These are phyloP conservation scores for Bombus terrestris DNA, from an alignment of 1,140 invertebrate species.

Conservation along the genomic window DNA sequence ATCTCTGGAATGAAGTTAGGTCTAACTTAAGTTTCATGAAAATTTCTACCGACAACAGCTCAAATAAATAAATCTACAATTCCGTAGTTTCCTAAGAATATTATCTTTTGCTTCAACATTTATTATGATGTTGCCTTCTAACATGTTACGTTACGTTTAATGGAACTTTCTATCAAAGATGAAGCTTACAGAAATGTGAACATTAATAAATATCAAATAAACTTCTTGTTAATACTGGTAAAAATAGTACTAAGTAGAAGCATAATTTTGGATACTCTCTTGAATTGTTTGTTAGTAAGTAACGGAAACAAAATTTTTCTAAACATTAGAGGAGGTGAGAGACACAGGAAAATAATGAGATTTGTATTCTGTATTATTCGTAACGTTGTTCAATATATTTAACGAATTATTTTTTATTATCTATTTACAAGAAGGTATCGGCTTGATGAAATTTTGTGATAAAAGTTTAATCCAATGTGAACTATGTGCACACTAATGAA, in stretches of 20 bases:
- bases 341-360: slow-evolving; percentile 29
- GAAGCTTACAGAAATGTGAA: too few species aligned
- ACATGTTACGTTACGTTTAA: too few species aligned
- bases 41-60: not conserved
- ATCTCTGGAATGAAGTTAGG: too few species aligned
- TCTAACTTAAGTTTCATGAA: not conserved
- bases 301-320: too few species aligned
- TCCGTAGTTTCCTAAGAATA: not conserved
- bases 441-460: not conserved
- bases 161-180: too few species aligned
- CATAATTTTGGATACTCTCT: too few species aligned
- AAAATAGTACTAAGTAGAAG: too few species aligned
- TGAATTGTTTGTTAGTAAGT: too few species aligned
- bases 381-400: slow-evolving; percentile 78
- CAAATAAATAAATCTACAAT: not conserved
- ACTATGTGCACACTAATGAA: not conserved
- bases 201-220: too few species aligned
- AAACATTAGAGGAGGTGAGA: too few species aligned
- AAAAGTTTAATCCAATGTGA: not conserved
- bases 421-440: slow-evolving; percentile 72
- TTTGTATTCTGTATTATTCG: slow-evolving; percentile 43
- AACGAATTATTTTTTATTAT: slow-evolving; percentile 70
- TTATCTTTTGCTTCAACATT: not conserved
- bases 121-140: not conserved
- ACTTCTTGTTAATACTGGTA: too few species aligned